Percentiles rank a stretch among this genome's conserved stretches.
phyloP scores from a whole-genome alignment of 2,888 invertebrate species.

The Troides oblongomaculatus region DNA sequence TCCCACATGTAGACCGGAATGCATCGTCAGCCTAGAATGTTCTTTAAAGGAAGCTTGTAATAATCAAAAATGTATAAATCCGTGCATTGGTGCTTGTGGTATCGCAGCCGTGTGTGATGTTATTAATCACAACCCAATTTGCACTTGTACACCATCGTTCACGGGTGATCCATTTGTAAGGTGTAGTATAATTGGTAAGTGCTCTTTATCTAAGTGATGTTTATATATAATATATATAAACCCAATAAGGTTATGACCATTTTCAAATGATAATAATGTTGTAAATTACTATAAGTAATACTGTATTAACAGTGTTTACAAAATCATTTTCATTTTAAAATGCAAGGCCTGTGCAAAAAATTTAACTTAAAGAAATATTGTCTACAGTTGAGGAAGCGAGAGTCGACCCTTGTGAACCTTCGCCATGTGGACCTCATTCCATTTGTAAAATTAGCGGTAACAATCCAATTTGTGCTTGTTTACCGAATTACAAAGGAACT shows the following conservation, averaged over 20 bases:
- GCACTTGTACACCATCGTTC: conserved; percentile 85
- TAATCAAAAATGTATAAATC: conserved; percentile 86
- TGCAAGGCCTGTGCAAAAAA: not conserved
- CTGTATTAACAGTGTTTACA: too few species aligned
- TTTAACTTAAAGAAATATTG: not conserved
- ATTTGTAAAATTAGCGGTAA: conserved; percentile 84
- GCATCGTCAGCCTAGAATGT: conserved; percentile 87
- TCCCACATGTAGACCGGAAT: conserved; percentile 89
- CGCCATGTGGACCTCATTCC: conserved; percentile 89
- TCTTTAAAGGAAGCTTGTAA: conserved; percentile 85
- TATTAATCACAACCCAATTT: conserved; percentile 88
- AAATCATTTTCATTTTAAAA: not conserved
- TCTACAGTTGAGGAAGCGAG: conserved; percentile 47
- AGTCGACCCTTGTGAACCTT: conserved; percentile 83
- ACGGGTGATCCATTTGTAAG: conserved; percentile 89
- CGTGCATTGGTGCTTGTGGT: conserved; percentile 90
- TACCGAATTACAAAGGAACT: conserved; percentile 82
- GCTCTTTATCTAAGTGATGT: not conserved
- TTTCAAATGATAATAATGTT: too few species aligned
- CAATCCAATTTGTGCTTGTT: conserved; percentile 87
- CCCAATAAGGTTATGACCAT: too few species aligned
- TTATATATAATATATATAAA: not conserved
- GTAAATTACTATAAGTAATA: too few species aligned
- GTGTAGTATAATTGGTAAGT: conserved; percentile 78
- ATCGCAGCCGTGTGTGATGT: conserved; percentile 85